A percentile compares a stretch with the other conserved stretches of the same genome.
Conservation (phyloP, 1,140 invertebrate species). For the Galendromus occidentalis region DNA sequence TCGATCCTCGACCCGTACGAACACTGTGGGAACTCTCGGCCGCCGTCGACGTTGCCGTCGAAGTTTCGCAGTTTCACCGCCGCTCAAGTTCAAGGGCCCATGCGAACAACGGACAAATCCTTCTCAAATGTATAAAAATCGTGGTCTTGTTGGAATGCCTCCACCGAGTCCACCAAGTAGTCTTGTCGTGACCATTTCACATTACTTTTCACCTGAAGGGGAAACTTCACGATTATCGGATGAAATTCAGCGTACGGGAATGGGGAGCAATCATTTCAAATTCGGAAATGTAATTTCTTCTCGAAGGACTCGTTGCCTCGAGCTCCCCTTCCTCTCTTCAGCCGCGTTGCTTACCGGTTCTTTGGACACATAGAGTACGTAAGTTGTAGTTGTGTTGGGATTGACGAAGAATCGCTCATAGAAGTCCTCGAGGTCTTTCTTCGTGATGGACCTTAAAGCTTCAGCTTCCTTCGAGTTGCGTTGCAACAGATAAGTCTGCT, state of each 20-base stretch:
- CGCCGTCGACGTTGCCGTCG: too few relatives aligned
- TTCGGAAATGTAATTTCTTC: too few relatives aligned
- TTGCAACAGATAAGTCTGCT: neutral
- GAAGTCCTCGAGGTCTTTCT: neutral
- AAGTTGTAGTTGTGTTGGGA: neutral
- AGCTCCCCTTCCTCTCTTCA: too few relatives aligned
- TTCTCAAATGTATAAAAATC: constrained; percentile 5
- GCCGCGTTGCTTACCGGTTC: neutral
- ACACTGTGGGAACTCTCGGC: too few relatives aligned
- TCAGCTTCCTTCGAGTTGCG: neutral
- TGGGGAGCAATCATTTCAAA: too few relatives aligned
- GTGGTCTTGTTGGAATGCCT: neutral
- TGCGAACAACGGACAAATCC: neutral
- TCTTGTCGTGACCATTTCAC: neutral
- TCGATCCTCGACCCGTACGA: too few relatives aligned
- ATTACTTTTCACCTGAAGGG: neutral
- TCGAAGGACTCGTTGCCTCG: too few relatives aligned
- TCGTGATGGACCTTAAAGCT: neutral
- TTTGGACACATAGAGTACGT: neutral
- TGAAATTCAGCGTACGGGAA: too few relatives aligned
- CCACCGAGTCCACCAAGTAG: neutral
- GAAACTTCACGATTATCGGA: too few relatives aligned
- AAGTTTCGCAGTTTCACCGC: too few relatives aligned
- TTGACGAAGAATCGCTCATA: neutral
- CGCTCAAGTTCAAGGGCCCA: neutral